Conservation (phyloP, 2,797 vertebrate species). For the Linurgus olivaceus region DNA sequence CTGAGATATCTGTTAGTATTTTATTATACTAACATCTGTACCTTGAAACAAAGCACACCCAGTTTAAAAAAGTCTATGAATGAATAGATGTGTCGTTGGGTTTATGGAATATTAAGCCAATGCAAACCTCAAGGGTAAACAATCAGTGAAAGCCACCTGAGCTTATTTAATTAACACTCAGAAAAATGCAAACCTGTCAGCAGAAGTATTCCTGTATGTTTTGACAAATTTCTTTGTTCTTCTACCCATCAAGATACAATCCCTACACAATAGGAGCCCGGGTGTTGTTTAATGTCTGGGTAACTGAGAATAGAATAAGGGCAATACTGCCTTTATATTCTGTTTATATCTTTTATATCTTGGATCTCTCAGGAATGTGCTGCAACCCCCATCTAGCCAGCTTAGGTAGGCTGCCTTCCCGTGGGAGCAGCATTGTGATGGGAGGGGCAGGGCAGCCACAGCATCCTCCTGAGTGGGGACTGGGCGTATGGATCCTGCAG, state of each 20-base stretch:
- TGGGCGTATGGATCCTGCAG: background rate
- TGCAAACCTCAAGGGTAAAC: constrained; percentile 6
- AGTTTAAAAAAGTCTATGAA: constrained; percentile 28
- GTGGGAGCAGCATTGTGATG: background rate
- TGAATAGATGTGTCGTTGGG: background rate
- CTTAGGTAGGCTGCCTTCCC: background rate
- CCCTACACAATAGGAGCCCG: background rate
- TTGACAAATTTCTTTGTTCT: constrained; percentile 48
- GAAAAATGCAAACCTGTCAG: background rate
- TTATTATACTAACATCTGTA: constrained; percentile 3
- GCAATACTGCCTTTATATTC: background rate
- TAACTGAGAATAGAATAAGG: background rate
- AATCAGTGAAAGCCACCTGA: background rate
- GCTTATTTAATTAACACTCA: background rate
- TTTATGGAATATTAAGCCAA: background rate
- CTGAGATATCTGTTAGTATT: constrained; percentile 56
- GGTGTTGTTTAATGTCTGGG: background rate
- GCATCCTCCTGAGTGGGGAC: accelerated
- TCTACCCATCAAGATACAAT: constrained; percentile 1
- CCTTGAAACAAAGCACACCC: constrained; percentile 48
- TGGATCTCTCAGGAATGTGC: background rate
- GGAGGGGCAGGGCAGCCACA: background rate
- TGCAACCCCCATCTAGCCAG: background rate
- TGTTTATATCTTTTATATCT: background rate
- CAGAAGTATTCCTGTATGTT: background rate